Evolutionary conservation across 2,888 invertebrate species (phyloP).

Genomic region (Stramonita haemastoma): DNA sequence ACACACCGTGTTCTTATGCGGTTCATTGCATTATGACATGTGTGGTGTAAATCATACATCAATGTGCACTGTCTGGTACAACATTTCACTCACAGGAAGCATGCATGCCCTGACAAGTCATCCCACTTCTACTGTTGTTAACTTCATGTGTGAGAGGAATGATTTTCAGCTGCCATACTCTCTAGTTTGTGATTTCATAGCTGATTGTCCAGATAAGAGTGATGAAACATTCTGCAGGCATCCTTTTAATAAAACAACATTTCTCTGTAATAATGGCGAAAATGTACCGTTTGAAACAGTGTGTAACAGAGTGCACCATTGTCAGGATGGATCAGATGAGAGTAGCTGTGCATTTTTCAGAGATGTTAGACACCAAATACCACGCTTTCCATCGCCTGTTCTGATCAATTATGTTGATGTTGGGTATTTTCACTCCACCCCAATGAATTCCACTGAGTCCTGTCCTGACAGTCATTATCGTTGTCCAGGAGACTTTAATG

Average conservation of each 20-base stretch:
- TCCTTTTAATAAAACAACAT: background rate
- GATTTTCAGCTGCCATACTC: background rate
- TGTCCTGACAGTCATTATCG: constrained; percentile 5
- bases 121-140: background rate
- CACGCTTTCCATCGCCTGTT: background rate
- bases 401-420: background rate
- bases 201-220: constrained; percentile 5
- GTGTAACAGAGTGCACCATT: background rate
- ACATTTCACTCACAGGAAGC: background rate
- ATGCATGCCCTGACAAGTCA: background rate
- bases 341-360: background rate
- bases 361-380: background rate
- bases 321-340: background rate
- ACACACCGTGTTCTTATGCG: background rate
- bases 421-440: background rate
- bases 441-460: background rate
- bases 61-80: background rate
- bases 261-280: background rate
- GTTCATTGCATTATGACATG: background rate
- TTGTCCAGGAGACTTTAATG: background rate
- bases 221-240: background rate
- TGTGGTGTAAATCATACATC: background rate
- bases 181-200: background rate
- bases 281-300: background rate
- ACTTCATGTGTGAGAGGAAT: background rate